Evolutionary conservation across 2,888 invertebrate genomes (phyloP).

Genomic region (Drosophila tripunctata): DNA sequence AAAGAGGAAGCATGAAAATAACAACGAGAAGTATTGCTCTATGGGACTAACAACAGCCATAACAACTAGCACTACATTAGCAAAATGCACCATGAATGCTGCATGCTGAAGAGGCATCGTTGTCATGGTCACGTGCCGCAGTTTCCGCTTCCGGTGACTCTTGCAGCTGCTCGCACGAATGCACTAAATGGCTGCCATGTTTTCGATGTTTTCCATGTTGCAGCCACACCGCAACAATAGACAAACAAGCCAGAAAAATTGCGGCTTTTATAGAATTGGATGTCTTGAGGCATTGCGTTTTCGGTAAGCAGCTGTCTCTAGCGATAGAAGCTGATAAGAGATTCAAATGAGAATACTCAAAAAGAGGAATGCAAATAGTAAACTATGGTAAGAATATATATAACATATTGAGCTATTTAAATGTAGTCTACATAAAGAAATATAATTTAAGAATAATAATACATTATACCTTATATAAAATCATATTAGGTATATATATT

Average conservation of each 20-base stretch:
- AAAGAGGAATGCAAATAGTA: too few species aligned
- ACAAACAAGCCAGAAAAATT: conserved; percentile 75
- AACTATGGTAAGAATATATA: too few species aligned
- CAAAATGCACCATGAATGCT: conserved; percentile 14
- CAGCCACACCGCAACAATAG: conserved; percentile 64
- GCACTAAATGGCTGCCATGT: conserved; percentile 64
- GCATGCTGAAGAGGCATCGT: conserved; percentile 44
- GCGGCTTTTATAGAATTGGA: conserved; percentile 30
- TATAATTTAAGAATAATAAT: too few species aligned
- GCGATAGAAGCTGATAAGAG: too few species aligned
- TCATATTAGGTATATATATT: too few species aligned
- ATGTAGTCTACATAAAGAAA: too few species aligned
- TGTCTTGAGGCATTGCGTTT: conserved; percentile 20
- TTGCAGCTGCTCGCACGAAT: conserved; percentile 62
- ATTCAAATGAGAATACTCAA: too few species aligned
- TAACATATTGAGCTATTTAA: too few species aligned
- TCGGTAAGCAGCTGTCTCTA: neutral
- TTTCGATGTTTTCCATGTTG: conserved; percentile 45
- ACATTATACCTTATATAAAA: too few species aligned
- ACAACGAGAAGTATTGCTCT: conserved; percentile 37
- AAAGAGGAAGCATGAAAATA: conserved; percentile 32
- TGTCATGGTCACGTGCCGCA: conserved; percentile 72
- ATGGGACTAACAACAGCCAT: conserved; percentile 55
- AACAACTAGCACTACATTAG: conserved; percentile 69
- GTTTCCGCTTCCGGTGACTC: conserved; percentile 58